These are phyloP conservation scores for Psephotus haematonotus DNA, from an alignment of 2,113 vertebrate genomes.

Conservation along the genomic window DNA sequence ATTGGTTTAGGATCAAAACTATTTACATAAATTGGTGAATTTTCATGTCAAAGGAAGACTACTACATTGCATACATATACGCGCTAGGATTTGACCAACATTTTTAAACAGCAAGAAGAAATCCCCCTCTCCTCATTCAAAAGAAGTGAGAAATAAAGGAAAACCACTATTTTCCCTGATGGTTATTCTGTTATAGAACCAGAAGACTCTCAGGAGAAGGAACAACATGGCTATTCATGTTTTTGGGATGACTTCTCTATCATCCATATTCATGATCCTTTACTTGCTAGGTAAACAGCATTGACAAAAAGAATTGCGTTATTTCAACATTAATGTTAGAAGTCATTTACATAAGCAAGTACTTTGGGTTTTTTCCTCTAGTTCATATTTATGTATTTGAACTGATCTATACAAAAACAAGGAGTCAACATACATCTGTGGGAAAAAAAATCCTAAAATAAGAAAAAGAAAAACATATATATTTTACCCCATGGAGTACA, in stretches of 20 bases:
- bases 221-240: not conserved
- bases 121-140: not conserved
- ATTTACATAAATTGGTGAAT: not conserved
- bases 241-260: not conserved
- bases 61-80: not conserved
- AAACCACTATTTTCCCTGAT: not conserved
- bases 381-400: not conserved
- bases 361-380: not conserved
- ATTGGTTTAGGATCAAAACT: not conserved
- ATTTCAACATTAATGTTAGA: not conserved
- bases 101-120: not conserved
- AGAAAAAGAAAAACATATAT: not conserved
- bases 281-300: not conserved
- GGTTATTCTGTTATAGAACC: not conserved
- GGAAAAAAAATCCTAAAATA: not conserved
- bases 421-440: not conserved
- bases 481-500: conserved; percentile 61
- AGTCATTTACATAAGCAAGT: not conserved
- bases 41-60: not conserved
- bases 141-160: not conserved
- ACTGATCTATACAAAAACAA: not conserved
- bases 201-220: not conserved
- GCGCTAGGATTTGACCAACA: not conserved
- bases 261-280: not conserved
- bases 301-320: not conserved